phyloP scores from a whole-genome alignment of 2,888 invertebrate species.

The Hyppa rectilinea region DNA sequence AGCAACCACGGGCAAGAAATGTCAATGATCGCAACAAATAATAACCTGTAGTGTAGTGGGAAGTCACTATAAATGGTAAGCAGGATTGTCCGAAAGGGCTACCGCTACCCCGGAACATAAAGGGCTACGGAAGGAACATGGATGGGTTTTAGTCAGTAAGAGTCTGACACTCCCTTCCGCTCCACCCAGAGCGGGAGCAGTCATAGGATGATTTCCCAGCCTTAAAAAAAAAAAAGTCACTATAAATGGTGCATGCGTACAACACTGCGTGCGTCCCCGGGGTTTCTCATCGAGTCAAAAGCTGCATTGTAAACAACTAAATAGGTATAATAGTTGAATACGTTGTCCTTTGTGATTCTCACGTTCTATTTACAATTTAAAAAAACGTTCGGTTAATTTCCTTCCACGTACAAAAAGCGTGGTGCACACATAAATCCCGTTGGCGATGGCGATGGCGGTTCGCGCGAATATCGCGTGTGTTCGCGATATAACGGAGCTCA shows the following conservation, averaged over 20 bases:
- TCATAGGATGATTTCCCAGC: no score
- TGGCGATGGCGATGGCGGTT: conserved; percentile 74
- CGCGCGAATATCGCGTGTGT: conserved; percentile 76
- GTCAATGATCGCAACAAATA: conserved; percentile 42
- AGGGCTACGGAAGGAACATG: no score
- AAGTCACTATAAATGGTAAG: conserved; percentile 43
- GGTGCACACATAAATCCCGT: conserved; percentile 70
- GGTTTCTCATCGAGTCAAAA: conserved; percentile 62
- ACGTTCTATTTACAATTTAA: conserved; percentile 46
- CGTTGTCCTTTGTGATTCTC: conserved; percentile 37
- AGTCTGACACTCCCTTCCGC: no score
- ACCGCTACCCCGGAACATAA: no score
- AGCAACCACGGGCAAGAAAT: conserved; percentile 38
- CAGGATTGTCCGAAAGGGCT: no score
- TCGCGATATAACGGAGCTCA: conserved; percentile 76
- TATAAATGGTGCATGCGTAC: conserved; percentile 47
- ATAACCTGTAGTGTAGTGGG: conserved; percentile 47
- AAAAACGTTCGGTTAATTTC: conserved; percentile 45
- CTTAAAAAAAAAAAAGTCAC: no score
- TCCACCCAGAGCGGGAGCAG: no score
- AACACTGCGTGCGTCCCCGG: conserved; percentile 41
- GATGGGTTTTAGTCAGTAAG: no score
- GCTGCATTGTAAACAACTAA: conserved; percentile 52
- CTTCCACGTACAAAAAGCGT: conserved; percentile 40
- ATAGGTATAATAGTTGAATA: conserved; percentile 41